Base-by-base conservation (phyloP, 1,140 invertebrate species). In the Bombus ignitus region DNA sequence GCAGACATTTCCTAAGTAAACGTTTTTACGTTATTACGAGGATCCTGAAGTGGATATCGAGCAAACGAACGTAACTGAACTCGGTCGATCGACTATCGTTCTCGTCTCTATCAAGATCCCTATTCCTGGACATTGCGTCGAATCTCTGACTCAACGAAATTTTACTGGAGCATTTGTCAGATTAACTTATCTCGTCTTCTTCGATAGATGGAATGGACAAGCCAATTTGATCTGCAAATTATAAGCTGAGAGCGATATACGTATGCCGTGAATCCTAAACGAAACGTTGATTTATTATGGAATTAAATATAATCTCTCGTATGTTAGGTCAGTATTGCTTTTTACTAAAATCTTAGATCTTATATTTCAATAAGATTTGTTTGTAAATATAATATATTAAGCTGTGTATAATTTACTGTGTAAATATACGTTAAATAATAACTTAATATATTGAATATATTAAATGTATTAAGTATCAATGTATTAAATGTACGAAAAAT, bases 1-100 rank as follows among this genome's bases (percentile, higher is more conserved):
- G 68, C 70, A 66, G 83, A 86, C 81, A 81, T 89, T 90, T 71
- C 88, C 92, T 90, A 77, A 87, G 88, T 89, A 94, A 95, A 94
- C 92, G 94, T 95, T 95, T 95, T 95, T 94, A 94, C 87, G 90
- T 92, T 92, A 93, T 94, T 94, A 93, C 87, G 86, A 74, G 90
- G 92, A 93, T 92, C 89, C 89, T 88, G 90, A 90, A 94, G 92
- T 92, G 91, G 92, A 94, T 94, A 93, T 93, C 94, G 92, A 92
- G 92, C 89, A 92, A 90, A 91, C 91, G 85, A 89, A 92, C 90
- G 89, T 88, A 91, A 90, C 89, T 90, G 90, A 88, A 74, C 74
- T 72, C 37, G 0, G 18, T 25, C 39, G 37, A 53, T 53, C 47
- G 47, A 53, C 18, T 2, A 22, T 53, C 35, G 25, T 22, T 8